phyloP scores from a whole-genome alignment of 1,140 invertebrate genomes.

The Prorops nasuta region DNA sequence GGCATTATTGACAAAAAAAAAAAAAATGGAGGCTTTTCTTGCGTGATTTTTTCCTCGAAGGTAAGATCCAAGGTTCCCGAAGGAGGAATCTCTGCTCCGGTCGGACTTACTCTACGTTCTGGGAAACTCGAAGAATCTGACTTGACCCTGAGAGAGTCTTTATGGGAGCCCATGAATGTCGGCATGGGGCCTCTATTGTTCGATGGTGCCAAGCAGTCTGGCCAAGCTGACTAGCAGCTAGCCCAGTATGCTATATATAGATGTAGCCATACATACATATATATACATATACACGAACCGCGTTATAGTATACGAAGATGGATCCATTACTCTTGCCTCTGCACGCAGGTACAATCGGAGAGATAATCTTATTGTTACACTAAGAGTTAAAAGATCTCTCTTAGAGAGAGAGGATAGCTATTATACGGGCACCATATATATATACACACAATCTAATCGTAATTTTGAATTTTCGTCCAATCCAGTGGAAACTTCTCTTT shows the following conservation, averaged over 20 bases:
- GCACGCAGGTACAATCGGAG: constrained; percentile 1
- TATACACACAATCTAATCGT: too few species aligned
- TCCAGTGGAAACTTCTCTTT: too few species aligned
- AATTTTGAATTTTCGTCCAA: too few species aligned
- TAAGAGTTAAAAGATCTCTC: too few species aligned
- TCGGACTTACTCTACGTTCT: too few species aligned
- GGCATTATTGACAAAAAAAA: too few species aligned
- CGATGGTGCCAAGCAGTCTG: constrained; percentile 44
- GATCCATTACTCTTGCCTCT: constrained; percentile 8
- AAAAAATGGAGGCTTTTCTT: too few species aligned
- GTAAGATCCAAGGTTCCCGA: too few species aligned
- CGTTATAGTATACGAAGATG: not conserved
- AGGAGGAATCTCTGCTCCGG: too few species aligned
- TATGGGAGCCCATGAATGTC: constrained; percentile 26
- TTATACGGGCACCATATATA: too few species aligned
- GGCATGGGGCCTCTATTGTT: constrained; percentile 29
- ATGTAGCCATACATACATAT: not conserved
- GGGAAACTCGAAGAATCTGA: constrained; percentile 21
- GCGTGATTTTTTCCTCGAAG: too few species aligned
- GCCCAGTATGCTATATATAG: constrained; percentile 1
- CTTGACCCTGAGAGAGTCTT: constrained; percentile 27
- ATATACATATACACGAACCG: not conserved
- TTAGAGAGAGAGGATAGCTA: too few species aligned
- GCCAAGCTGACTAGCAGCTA: constrained; percentile 7
- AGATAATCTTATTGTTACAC: constrained; percentile 21